These are phyloP conservation scores for Pogonomyrmex californicus DNA, from an alignment of 1,140 invertebrate species.

Conservation along the genomic window DNA sequence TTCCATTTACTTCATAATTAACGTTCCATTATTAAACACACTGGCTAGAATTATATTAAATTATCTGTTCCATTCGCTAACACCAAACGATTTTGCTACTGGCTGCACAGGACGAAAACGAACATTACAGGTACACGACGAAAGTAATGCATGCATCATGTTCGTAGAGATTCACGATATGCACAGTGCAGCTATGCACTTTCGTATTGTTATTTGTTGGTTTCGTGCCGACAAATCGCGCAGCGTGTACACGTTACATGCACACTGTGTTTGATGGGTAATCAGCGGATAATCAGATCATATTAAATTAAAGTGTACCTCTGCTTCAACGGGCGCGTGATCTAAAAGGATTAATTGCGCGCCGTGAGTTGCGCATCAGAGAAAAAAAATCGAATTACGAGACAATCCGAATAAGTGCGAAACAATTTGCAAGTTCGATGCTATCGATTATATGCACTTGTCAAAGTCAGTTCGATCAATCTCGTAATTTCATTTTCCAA, in stretches of 20 bases:
- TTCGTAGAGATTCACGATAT: conserved; percentile 25
- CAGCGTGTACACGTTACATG: conserved; percentile 14
- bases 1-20: conserved; percentile 47
- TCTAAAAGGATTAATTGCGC: conserved; percentile 48
- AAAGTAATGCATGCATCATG: conserved; percentile 51
- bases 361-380: not conserved
- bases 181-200: conserved; percentile 13
- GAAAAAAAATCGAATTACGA: conserved; percentile 37
- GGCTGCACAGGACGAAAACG: conserved; percentile 28
- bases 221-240: conserved; percentile 15
- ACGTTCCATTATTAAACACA: conserved; percentile 49
- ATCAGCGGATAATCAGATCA: conserved; percentile 51
- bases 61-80: conserved; percentile 41
- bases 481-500: not conserved
- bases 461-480: not conserved
- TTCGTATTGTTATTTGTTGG: conserved; percentile 44
- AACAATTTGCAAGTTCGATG: conserved; percentile 6
- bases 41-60: conserved; percentile 31
- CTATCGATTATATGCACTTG: not conserved
- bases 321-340: conserved; percentile 1
- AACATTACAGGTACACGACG: conserved; percentile 4
- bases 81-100: conserved; percentile 38
- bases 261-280: conserved; percentile 43
- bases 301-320: conserved; percentile 55
- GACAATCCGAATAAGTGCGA: conserved; percentile 5